Conservation (phyloP, 2,113 vertebrate species). For the Microcebus ravelobensis region DNA sequence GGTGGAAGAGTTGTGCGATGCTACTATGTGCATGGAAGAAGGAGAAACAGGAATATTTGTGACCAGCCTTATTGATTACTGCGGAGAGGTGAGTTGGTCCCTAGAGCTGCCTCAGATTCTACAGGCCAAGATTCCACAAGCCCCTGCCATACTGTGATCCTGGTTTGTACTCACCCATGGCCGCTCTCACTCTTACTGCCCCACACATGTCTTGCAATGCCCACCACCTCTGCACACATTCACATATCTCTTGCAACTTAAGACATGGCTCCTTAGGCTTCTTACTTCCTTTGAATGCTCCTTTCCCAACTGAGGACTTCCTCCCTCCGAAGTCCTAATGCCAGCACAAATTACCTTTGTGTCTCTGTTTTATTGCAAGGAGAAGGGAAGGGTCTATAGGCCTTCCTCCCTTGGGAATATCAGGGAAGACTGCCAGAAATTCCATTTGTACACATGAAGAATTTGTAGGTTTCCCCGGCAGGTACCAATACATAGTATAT, state of each 20-base stretch:
- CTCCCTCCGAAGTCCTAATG: not conserved
- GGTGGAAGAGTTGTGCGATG: not conserved
- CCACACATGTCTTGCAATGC: not conserved
- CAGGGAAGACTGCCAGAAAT: not conserved
- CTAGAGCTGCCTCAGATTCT: not conserved
- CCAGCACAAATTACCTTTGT: not conserved
- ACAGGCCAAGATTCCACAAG: not conserved
- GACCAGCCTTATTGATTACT: not conserved
- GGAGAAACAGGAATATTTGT: not conserved
- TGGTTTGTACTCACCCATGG: no score
- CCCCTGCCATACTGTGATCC: not conserved
- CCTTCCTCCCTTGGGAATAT: not conserved
- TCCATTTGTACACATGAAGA: not conserved
- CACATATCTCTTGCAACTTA: not conserved
- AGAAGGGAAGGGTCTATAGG: not conserved
- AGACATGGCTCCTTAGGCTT: not conserved
- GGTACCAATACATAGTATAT: not conserved
- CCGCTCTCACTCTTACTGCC: rapidly evolving
- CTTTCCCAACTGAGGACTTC: not conserved
- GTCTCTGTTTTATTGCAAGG: not conserved
- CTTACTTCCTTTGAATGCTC: not conserved
- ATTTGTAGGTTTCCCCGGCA: not conserved
- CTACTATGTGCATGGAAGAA: not conserved
- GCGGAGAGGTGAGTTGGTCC: not conserved
- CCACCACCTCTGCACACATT: not conserved